Evolutionary conservation across 2,797 vertebrate genomes (phyloP), one percentile per base, ranked within the genome.

Genomic region (Linurgus olivaceus): DNA sequence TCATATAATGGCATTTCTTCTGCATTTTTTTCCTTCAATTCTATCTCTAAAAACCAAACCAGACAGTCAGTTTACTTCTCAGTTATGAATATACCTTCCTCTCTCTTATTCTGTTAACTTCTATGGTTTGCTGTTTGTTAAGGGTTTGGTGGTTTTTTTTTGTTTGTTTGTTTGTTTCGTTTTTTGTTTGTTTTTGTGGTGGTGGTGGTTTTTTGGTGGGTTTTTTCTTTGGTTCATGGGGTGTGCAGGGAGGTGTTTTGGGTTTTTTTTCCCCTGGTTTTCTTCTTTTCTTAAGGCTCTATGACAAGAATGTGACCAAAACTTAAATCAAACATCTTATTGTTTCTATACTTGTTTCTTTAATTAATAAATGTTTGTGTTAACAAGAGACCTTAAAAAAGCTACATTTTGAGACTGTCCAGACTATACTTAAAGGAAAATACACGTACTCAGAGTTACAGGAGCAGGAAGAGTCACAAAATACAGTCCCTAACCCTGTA

Each of bases 211-310:
- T 10, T 28, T n/a, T 16, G 7, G 28, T n/a, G 31, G 3, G 2
- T 2, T 10, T 8, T 33, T 45, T 26, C 23, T 25, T 37, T 11
- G 4, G 8, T 17, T 45, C 17, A 17, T 29, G 10, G 1, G 3
- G 12, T 8, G 7, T 7, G 48, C 10, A 5, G 8, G 40, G 40
- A 17, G 17, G 40, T 15, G 4, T 29, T 15, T 47, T 18, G 7
- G 5, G 1, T 2, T 20, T 35, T 13, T 37, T 68, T 37, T 63
- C 38, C 7, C 1, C 10, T 19, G 0, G 1, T n/a, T 48, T 29
- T 52, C 10, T 50, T 63, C 11, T n/a, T 74, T 38, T 37, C 51
- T 62, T 15, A 71, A 51, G 37, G 29, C 11, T 67, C 5, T 29
- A 59, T 33, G 38, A 40, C 40, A 79, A 66, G 25, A 83, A 87